Evolutionary conservation across 2,888 invertebrate species (phyloP).

Genomic region (Augiades crinisus): DNA sequence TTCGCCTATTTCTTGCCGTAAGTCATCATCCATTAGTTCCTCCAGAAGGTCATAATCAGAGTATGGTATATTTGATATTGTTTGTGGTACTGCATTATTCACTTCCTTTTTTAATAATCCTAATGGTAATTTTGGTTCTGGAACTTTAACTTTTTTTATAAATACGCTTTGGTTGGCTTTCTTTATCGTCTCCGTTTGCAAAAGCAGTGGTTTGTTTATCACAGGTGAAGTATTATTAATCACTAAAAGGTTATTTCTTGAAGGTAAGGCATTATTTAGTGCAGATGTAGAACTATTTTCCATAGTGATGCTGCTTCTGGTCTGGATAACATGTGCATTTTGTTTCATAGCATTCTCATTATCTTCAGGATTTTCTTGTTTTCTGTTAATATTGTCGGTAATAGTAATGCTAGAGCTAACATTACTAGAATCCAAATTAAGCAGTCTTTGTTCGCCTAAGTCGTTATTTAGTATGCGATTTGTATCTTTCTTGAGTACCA

Average conservation of each 20-base stretch:
- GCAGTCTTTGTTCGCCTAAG: background rate
- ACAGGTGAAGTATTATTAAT: background rate
- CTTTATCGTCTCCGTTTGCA: background rate
- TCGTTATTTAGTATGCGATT: background rate
- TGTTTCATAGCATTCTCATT: background rate
- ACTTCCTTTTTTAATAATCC: background rate
- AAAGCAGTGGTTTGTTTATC: slow-evolving; percentile 1
- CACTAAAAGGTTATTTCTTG: slow-evolving; percentile 34
- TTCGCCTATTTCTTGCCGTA: slow-evolving; percentile 69
- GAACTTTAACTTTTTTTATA: slow-evolving; percentile 4
- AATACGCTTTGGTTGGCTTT: slow-evolving; percentile 4
- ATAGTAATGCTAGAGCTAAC: background rate
- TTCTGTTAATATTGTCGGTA: background rate
- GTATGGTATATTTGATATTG: slow-evolving; percentile 57
- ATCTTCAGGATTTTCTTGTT: background rate
- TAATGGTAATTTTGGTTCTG: slow-evolving; percentile 1
- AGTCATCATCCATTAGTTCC: slow-evolving; percentile 71
- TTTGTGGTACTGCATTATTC: background rate
- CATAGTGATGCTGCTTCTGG: background rate
- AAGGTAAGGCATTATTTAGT: slow-evolving; percentile 25
- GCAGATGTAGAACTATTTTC: background rate
- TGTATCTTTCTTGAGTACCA: slow-evolving; percentile 52
- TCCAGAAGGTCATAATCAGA: slow-evolving; percentile 70
- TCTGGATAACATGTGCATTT: background rate
- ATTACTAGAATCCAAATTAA: slow-evolving; percentile 1